A percentile compares a stretch with the other conserved stretches of the same genome.
These are phyloP conservation scores for Proisotoma minuta DNA, from an alignment of 2,888 invertebrate genomes.

Conservation along the genomic window DNA sequence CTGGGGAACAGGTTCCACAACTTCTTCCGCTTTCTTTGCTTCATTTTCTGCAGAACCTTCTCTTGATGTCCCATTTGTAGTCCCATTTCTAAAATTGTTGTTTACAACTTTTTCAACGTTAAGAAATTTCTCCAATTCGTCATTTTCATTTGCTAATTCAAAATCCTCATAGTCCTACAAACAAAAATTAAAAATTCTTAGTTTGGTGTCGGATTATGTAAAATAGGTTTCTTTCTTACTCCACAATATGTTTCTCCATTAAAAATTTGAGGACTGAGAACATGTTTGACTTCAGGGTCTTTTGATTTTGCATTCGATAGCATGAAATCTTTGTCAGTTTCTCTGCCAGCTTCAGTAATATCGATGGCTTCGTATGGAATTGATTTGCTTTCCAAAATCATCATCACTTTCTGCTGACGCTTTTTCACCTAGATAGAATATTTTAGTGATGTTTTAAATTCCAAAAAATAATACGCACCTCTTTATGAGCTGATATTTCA, in stretches of 20 bases:
- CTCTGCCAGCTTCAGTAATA: slow-evolving; percentile 82
- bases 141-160: slow-evolving; percentile 84
- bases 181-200: background rate
- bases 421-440: slow-evolving; percentile 78
- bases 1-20: slow-evolving; percentile 1
- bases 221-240: slow-evolving; percentile 57
- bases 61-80: slow-evolving; percentile 39
- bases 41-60: slow-evolving; percentile 41
- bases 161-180: slow-evolving; percentile 85
- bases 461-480: slow-evolving; percentile 60
- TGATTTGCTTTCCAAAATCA: slow-evolving; percentile 87
- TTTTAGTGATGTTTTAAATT: background rate
- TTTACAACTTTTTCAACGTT: slow-evolving; percentile 56
- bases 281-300: slow-evolving; percentile 68
- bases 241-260: slow-evolving; percentile 89
- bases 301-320: slow-evolving; percentile 62
- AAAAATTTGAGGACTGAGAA: slow-evolving; percentile 90
- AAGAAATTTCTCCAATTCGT: slow-evolving; percentile 80
- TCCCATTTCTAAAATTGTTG: slow-evolving; percentile 10
- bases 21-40: slow-evolving; percentile 12
- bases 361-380: slow-evolving; percentile 86
- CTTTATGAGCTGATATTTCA: slow-evolving; percentile 89
- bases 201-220: background rate
- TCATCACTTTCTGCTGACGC: slow-evolving; percentile 84
- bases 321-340: slow-evolving; percentile 85